Conservation (phyloP, 2,113 vertebrate species). For the Erythrolamprus reginae region DNA sequence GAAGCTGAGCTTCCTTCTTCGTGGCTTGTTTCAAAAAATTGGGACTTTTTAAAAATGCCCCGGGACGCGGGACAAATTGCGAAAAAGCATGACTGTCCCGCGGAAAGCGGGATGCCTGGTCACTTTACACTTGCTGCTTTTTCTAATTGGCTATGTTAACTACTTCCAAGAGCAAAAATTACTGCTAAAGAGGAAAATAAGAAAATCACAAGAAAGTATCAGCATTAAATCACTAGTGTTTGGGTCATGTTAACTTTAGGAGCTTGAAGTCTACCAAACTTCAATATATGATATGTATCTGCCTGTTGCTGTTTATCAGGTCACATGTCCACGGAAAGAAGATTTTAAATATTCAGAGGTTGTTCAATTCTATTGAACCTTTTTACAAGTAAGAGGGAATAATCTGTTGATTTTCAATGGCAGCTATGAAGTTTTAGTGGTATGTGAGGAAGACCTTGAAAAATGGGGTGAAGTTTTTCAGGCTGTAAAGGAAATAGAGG, state of each 20-base stretch:
- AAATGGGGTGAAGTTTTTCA: neutral
- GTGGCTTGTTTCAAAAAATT: too few species aligned
- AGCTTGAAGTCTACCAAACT: neutral
- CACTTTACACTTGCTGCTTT: too few species aligned
- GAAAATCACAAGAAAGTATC: neutral
- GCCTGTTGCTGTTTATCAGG: neutral
- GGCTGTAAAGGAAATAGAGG: neutral
- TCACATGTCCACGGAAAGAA: neutral
- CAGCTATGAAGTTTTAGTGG: neutral
- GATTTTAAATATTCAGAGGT: neutral
- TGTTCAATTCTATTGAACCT: neutral
- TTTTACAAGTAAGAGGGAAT: neutral
- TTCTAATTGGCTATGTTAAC: neutral
- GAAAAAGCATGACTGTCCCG: too few species aligned
- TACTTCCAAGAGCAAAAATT: neutral
- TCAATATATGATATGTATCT: neutral
- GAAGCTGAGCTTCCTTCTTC: too few species aligned
- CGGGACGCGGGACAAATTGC: too few species aligned
- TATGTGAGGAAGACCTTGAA: neutral
- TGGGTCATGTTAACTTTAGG: neutral
- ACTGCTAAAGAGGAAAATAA: neutral
- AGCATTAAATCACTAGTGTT: neutral
- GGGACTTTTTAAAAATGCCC: too few species aligned
- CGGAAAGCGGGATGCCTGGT: too few species aligned
- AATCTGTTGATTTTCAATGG: neutral